Evolutionary conservation across 2,113 vertebrate genomes (phyloP).

Genomic region (Carassius auratus): DNA sequence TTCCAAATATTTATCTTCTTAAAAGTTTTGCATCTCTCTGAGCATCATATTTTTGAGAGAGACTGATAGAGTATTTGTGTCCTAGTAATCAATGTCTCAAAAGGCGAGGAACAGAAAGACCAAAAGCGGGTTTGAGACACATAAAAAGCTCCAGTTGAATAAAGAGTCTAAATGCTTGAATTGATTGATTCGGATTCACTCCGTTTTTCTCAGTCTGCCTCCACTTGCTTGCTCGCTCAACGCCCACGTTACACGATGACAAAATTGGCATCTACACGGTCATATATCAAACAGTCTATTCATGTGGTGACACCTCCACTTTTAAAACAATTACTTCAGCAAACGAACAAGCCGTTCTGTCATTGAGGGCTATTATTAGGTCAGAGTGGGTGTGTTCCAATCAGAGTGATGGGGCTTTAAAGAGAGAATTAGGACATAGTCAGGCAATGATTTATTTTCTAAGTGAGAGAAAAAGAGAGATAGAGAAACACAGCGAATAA

Average conservation of each 20-base stretch:
- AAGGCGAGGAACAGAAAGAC: not conserved
- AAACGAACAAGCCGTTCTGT: slow-evolving; percentile 16
- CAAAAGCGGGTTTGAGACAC: not conserved
- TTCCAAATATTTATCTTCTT: not conserved
- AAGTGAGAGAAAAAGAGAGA: slow-evolving; percentile 3
- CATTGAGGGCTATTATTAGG: slow-evolving; percentile 48
- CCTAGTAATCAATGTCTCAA: not conserved
- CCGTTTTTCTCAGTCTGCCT: slow-evolving; percentile 5
- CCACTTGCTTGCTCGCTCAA: not conserved
- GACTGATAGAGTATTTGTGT: not conserved
- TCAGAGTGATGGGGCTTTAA: slow-evolving; percentile 30
- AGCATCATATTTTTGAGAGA: not conserved
- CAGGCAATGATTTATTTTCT: not conserved
- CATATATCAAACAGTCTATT: slow-evolving; percentile 44
- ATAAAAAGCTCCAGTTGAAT: slow-evolving; percentile 17
- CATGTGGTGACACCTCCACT: slow-evolving; percentile 26
- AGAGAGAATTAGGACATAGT: slow-evolving; percentile 3
- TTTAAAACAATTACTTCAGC: slow-evolving; percentile 37
- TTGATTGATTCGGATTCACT: slow-evolving; percentile 4
- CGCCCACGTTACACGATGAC: not conserved
- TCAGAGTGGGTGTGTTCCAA: slow-evolving; percentile 45
- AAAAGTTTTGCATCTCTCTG: not conserved
- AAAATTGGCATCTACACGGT: slow-evolving; percentile 33
- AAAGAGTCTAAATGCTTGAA: slow-evolving; percentile 1
- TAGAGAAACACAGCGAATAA: not conserved